phyloP scores from a whole-genome alignment of 2,113 vertebrate genomes.

The Dendrocopos noguchii region DNA sequence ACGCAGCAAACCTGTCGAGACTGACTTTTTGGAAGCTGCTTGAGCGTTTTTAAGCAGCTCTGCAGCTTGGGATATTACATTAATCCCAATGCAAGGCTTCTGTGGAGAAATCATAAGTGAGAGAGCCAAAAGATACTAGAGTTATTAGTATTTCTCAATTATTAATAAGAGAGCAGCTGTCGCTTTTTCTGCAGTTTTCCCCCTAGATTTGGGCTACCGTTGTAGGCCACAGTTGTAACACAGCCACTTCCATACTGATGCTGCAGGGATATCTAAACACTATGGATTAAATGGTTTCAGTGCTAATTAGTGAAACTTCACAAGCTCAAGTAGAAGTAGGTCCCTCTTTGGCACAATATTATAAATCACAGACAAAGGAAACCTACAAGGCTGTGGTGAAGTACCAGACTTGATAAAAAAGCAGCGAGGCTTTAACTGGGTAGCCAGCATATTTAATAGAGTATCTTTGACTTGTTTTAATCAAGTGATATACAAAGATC shows the following conservation, averaged over 20 bases:
- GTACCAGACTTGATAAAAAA: not conserved
- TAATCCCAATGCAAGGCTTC: not conserved
- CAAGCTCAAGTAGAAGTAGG: not conserved
- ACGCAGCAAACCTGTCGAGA: not conserved
- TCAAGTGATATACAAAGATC: not conserved
- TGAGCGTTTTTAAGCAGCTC: not conserved
- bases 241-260: not conserved
- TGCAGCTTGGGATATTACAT: not conserved
- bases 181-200: not conserved
- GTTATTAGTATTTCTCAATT: constrained; percentile 11
- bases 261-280: not conserved
- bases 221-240: not conserved
- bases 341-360: not conserved
- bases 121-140: not conserved
- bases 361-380: not conserved
- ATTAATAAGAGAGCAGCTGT: constrained; percentile 13
- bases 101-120: not conserved
- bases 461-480: not conserved
- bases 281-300: not conserved
- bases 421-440: not conserved
- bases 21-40: not conserved
- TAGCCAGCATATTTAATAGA: not conserved
- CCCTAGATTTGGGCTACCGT: not conserved
- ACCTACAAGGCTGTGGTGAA: not conserved
- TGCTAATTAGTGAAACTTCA: not conserved